Evolutionary conservation across 1,140 invertebrate genomes (phyloP), one percentile per base, ranked within the genome.

Genomic region (Drosophila nebulosa): DNA sequence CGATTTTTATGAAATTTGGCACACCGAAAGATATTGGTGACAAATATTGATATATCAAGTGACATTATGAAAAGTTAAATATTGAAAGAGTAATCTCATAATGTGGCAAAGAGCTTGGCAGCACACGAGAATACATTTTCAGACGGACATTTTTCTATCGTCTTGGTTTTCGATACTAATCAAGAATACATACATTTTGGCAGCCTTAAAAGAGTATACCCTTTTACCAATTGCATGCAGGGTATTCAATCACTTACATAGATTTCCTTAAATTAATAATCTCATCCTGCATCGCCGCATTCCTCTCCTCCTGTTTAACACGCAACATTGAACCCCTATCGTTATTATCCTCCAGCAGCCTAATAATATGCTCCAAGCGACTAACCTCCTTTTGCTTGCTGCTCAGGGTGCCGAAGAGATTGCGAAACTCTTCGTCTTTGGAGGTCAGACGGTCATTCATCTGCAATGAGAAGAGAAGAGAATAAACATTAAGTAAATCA

Each of bases 271-370:
- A 36, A 1, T 74, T 51, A 0, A 51, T 42, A 7, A 90, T 76
- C 64, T 93, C 92, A 10, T 93, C 74, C 70, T 94, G 93, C 12
- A 95, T 90, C 5, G 93, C 78, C 0, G 93, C 93, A 22, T 95
- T 95, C 36, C 93, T 93, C 36, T 92, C 92, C 69, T 95, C 94
- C 35, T 94, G 92, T 4, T 94, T 92, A 7, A 93, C 94, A 2
- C 94, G 92, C 36, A 94, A 92, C 55, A 92, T 92, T 64, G 94
- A 93, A 3, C 92, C 92, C n/a, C 93, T 90, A 57, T 94, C 93
- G 51, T 94, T 93, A 66, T 94, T 94, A 50, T 94, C 93, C 66
- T 94, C 93, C 74, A 95, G 84, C 39, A 93, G 90, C 57, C 93
- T 91, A 4, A 95, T 93, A 4, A 93, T 92, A 67, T 94, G 93